phyloP scores from a whole-genome alignment of 1,140 invertebrate species.

The Camponotus pennsylvanicus region DNA sequence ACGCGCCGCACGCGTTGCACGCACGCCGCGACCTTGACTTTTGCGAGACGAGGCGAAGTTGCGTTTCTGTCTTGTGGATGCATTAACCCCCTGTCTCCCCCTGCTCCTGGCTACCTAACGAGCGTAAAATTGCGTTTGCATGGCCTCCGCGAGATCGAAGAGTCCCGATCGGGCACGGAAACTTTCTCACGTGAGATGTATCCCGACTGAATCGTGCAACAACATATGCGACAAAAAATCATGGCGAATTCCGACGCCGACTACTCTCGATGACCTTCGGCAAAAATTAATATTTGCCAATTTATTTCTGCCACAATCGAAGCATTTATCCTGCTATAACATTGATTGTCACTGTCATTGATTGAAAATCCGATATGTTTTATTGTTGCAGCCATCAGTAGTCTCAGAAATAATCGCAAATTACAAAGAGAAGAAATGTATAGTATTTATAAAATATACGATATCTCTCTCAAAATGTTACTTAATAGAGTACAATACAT shows the following conservation, averaged over 20 bases:
- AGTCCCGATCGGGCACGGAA: not conserved
- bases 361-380: not conserved
- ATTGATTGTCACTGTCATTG: not conserved
- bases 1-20: conserved; percentile 18
- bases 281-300: conserved; percentile 17
- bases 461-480: too few relatives aligned
- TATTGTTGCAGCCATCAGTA: not conserved
- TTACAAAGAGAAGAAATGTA: not conserved
- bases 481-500: too few relatives aligned
- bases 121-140: conserved; percentile 25
- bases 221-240: conserved; percentile 13
- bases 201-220: not conserved
- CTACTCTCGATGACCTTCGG: not conserved
- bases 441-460: not conserved
- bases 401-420: not conserved
- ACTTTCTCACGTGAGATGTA: conserved; percentile 6
- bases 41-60: not conserved
- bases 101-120: not conserved
- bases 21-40: conserved; percentile 51
- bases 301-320: conserved; percentile 5
- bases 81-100: not conserved
- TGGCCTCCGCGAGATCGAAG: not conserved
- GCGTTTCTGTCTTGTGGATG: not conserved
- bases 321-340: not conserved
- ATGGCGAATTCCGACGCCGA: not conserved